Evolutionary conservation across 2,888 invertebrate species (phyloP).

Genomic region (Lycia hirtaria): DNA sequence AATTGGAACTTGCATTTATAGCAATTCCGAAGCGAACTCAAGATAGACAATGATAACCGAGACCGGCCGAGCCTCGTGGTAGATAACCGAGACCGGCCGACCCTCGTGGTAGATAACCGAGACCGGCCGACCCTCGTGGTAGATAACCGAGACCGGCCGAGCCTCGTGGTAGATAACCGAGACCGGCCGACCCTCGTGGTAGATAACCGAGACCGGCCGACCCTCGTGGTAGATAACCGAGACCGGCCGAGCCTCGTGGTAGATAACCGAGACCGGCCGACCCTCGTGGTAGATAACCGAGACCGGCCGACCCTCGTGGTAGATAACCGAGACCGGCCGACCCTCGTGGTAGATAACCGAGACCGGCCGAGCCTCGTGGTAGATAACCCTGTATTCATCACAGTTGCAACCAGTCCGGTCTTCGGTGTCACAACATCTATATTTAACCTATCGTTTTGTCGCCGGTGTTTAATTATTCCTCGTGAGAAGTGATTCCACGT

Average conservation of each 20-base stretch:
- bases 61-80: background rate
- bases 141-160: background rate
- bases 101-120: background rate
- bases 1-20: background rate
- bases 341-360: background rate
- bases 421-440: slow-evolving; percentile 1
- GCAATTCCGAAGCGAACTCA: no score
- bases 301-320: background rate
- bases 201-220: background rate
- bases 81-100: background rate
- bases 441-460: slow-evolving; percentile 30
- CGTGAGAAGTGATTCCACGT: slow-evolving; percentile 61
- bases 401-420: slow-evolving; percentile 4
- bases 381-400: slow-evolving; percentile 6
- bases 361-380: background rate
- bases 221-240: background rate
- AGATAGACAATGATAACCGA: background rate
- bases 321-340: background rate
- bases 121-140: background rate
- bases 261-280: background rate
- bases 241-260: background rate
- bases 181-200: background rate
- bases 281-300: background rate
- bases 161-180: background rate
- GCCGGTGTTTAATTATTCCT: slow-evolving; percentile 60